A percentile compares a stretch with the other conserved stretches of the same genome.
These are phyloP conservation scores for Lordiphosa mommai DNA, from an alignment of 1,140 invertebrate species.

Conservation along the genomic window DNA sequence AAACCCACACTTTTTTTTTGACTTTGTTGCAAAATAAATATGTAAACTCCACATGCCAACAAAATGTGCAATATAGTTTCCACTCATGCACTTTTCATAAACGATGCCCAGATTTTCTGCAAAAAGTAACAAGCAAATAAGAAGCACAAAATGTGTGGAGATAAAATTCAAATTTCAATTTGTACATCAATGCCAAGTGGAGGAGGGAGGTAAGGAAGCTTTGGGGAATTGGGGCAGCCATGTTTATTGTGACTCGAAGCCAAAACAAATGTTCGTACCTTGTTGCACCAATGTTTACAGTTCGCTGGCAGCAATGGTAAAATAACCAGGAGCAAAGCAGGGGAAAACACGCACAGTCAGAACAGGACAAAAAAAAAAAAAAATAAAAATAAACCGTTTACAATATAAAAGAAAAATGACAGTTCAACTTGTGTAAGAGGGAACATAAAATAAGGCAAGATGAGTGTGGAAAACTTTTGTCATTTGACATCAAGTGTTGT, in stretches of 20 bases:
- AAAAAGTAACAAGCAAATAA: conserved; percentile 51
- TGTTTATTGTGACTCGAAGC: conserved; percentile 64
- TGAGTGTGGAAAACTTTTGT: no score
- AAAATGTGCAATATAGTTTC: conserved; percentile 65
- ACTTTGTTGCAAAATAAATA: conserved; percentile 16
- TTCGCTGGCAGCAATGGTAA: conserved; percentile 42
- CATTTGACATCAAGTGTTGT: no score
- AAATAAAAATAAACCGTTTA: no score
- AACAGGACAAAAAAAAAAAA: conserved; percentile 13
- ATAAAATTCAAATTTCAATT: conserved; percentile 76
- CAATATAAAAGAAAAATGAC: conserved; percentile 4
- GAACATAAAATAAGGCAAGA: no score
- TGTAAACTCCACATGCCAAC: conserved; percentile 51
- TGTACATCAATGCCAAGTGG: conserved; percentile 43
- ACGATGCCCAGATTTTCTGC: conserved; percentile 33
- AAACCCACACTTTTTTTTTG: conserved; percentile 9
- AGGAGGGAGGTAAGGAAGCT: conserved; percentile 4
- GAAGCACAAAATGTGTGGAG: conserved; percentile 63
- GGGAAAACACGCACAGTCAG: not conserved
- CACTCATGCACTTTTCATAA: conserved; percentile 52
- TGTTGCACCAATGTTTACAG: conserved; percentile 71
- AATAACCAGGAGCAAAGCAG: not conserved
- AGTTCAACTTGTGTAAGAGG: not conserved
- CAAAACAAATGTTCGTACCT: conserved; percentile 74
- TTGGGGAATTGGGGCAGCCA: conserved; percentile 15